Evolutionary conservation across 2,797 vertebrate genomes (phyloP).

Genomic region (Anguilla marmorata): DNA sequence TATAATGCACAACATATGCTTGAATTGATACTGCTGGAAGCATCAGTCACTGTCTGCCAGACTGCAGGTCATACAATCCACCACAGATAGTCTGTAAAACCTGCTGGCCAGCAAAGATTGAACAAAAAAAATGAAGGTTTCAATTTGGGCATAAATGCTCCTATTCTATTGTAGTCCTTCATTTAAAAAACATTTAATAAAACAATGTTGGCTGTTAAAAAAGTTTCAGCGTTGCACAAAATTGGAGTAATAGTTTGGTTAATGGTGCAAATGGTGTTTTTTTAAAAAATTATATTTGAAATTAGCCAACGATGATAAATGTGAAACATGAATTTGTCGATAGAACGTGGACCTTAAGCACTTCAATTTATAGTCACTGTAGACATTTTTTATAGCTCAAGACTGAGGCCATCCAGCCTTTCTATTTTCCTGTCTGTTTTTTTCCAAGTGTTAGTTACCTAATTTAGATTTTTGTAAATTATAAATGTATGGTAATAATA

Average conservation of each 20-base stretch:
- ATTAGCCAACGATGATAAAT: background rate
- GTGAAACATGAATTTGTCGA: background rate
- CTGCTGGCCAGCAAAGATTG: background rate
- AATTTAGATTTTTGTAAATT: constrained; percentile 20
- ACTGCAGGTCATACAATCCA: background rate
- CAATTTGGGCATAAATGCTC: background rate
- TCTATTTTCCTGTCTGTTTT: background rate
- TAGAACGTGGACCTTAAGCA: background rate
- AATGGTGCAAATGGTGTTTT: background rate
- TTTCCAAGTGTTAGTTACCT: background rate
- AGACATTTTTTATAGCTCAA: background rate
- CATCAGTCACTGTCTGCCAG: background rate
- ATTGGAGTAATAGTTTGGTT: background rate
- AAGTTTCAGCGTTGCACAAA: background rate
- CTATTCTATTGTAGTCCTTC: background rate
- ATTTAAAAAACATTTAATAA: background rate
- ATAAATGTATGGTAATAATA: background rate
- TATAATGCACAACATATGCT: background rate
- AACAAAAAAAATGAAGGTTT: background rate
- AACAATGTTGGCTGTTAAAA: background rate
- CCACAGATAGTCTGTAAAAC: background rate
- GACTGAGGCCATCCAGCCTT: background rate
- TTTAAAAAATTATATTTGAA: background rate
- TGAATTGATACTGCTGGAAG: background rate
- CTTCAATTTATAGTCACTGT: background rate